Evolutionary conservation across 2,113 vertebrate species (phyloP).

Genomic region (Stigmatopora argus): DNA sequence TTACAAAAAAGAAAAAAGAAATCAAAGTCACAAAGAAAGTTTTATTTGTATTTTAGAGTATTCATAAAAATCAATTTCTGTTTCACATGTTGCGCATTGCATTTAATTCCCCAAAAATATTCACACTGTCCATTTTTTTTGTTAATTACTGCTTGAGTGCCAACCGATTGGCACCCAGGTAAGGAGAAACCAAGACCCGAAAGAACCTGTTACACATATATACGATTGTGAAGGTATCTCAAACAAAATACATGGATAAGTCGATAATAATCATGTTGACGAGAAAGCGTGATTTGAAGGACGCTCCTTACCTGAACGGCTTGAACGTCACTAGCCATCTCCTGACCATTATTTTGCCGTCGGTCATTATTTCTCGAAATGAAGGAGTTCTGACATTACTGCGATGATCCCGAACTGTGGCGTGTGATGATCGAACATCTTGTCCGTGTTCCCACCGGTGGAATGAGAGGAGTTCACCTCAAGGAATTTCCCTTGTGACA

Average conservation of each 20-base stretch:
- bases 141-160: no score
- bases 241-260: background rate
- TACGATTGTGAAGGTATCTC: background rate
- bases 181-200: background rate
- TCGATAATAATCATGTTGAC: background rate
- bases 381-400: constrained; percentile 40
- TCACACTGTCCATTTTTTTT: no score
- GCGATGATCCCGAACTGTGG: constrained; percentile 36
- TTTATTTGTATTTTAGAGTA: no score
- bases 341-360: constrained; percentile 93
- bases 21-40: no score
- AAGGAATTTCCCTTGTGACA: constrained; percentile 4
- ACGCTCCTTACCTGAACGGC: constrained; percentile 86
- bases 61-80: no score
- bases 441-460: constrained; percentile 20
- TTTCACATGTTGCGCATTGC: no score
- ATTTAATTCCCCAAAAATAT: no score
- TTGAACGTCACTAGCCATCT: constrained; percentile 95
- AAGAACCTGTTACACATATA: background rate
- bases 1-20: no score
- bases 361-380: constrained; percentile 75
- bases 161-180: background rate
- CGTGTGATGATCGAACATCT: constrained; percentile 35
- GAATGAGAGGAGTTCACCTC: background rate
- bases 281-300: constrained; percentile 7